Conservation (phyloP, 2,113 vertebrate species). For the Phoenicopterus ruber region DNA sequence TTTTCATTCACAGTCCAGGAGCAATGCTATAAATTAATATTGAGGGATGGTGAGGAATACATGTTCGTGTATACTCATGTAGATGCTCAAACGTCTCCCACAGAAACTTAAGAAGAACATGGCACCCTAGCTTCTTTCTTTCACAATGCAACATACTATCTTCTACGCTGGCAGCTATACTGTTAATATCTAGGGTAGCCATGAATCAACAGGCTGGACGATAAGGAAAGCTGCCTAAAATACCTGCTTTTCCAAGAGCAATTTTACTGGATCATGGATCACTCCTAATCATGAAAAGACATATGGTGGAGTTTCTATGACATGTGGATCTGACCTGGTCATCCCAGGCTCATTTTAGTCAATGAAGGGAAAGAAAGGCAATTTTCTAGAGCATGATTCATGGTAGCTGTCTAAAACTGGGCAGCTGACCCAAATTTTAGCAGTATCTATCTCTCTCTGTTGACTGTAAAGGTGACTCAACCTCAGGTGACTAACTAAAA, state of each 20-base stretch:
- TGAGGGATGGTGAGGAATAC: neutral
- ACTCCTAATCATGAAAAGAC: neutral
- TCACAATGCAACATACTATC: neutral
- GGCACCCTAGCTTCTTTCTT: neutral
- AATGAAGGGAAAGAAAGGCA: neutral
- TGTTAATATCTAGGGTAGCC: neutral
- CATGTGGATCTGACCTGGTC: neutral
- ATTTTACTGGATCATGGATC: neutral
- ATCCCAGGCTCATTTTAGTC: neutral
- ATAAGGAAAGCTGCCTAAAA: neutral
- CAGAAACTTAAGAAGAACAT: neutral
- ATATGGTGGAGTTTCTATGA: neutral
- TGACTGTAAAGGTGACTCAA: neutral
- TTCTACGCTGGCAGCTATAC: neutral
- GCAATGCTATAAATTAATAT: neutral
- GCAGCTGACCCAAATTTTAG: neutral
- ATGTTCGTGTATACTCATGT: neutral
- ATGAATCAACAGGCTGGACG: neutral
- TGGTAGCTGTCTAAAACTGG: neutral
- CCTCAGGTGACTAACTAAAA: neutral
- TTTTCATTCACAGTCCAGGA: neutral
- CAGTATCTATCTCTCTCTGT: neutral
- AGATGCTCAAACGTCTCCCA: neutral
- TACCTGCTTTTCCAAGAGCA: neutral
- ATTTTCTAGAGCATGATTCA: neutral